Conservation (phyloP, 2,113 vertebrate species). For the Probosciger aterrimus region DNA sequence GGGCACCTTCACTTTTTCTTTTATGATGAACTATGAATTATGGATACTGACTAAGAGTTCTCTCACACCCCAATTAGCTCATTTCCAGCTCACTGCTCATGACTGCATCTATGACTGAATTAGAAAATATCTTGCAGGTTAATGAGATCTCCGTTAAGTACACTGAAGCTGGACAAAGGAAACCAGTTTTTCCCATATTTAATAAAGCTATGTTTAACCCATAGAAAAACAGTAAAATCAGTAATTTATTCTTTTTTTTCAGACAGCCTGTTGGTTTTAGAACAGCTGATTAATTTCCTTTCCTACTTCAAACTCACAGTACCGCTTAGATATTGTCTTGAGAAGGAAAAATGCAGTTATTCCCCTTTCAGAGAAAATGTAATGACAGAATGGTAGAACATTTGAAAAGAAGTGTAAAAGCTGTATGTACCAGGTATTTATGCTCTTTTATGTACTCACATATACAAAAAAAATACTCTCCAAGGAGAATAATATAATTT, state of each 20-base stretch:
- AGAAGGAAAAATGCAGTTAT: background rate
- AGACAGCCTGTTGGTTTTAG: background rate
- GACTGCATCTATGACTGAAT: slow-evolving; percentile 16
- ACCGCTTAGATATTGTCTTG: background rate
- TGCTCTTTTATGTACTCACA: background rate
- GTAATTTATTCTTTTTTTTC: background rate
- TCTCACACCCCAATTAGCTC: slow-evolving; percentile 29
- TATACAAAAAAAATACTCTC: background rate
- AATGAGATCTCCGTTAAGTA: background rate
- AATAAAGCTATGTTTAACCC: background rate
- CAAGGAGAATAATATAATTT: background rate
- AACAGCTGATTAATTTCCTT: background rate
- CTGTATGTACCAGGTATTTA: background rate
- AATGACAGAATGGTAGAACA: background rate
- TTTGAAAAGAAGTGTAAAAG: background rate
- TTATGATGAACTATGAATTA: slow-evolving; percentile 14
- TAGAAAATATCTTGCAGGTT: slow-evolving; percentile 12
- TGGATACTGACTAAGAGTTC: background rate
- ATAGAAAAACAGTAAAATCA: background rate
- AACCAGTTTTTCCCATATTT: background rate
- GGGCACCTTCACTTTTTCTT: background rate
- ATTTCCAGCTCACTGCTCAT: background rate
- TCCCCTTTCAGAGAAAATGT: background rate
- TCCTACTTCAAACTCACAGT: background rate
- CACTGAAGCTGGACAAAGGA: background rate